phyloP scores from a whole-genome alignment of 2,797 vertebrate species.

The Malurus splendens region DNA sequence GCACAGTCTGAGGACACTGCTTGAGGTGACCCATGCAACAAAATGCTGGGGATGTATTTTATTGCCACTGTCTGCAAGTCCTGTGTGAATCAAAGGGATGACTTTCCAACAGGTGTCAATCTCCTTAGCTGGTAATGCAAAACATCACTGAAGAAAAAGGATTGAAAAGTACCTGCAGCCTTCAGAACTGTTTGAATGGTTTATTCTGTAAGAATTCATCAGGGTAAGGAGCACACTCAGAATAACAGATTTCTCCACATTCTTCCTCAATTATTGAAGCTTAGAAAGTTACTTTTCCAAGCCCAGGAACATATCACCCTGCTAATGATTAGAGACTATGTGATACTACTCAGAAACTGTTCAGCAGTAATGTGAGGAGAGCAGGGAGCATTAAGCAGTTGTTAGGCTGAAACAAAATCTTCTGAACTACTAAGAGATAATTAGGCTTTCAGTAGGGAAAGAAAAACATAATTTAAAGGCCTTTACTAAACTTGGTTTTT shows the following conservation, averaged over 20 bases:
- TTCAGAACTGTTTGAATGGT: neutral
- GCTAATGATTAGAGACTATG: accelerated
- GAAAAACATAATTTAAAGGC: neutral
- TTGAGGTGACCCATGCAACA: neutral
- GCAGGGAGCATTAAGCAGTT: neutral
- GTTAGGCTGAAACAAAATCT: neutral
- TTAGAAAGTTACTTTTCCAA: neutral
- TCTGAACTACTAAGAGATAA: neutral
- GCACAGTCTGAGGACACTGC: neutral
- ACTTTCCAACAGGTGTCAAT: neutral
- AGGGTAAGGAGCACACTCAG: neutral
- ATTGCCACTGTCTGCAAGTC: neutral
- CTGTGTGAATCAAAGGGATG: neutral
- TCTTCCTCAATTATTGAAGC: neutral
- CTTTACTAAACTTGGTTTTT: neutral
- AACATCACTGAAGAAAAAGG: neutral
- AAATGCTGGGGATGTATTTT: neutral
- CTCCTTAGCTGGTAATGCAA: neutral
- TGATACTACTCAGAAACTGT: neutral
- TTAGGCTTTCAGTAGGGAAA: neutral
- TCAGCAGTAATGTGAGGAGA: neutral
- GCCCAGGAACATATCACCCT: neutral
- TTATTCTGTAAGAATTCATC: neutral
- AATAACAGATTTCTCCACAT: neutral
- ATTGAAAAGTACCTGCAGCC: neutral